A percentile compares a stretch with the other conserved stretches of the same genome.
phyloP scores from a whole-genome alignment of 2,888 invertebrate species.

The Cryptocheilus praepositus region DNA sequence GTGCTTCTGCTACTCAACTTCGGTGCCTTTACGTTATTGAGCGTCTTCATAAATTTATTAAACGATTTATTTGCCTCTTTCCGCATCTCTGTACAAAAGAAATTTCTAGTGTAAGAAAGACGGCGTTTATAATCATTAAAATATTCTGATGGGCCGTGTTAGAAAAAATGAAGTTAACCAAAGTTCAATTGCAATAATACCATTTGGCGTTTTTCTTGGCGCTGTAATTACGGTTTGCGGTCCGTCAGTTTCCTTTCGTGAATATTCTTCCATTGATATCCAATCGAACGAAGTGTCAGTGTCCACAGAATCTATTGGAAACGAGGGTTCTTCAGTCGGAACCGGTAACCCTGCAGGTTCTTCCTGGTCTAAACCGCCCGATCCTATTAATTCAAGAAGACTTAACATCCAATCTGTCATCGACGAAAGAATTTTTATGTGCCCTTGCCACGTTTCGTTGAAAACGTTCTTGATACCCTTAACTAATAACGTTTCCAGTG shows the following conservation, averaged over 20 bases:
- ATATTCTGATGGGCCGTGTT: too few relatives aligned
- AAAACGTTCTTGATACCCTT: slow-evolving; percentile 29
- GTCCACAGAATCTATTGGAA: too few relatives aligned
- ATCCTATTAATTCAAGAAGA: slow-evolving; percentile 29
- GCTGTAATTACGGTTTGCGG: too few relatives aligned
- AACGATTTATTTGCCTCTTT: slow-evolving; percentile 31
- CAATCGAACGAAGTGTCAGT: too few relatives aligned
- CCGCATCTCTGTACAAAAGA: slow-evolving; percentile 23
- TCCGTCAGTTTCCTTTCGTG: too few relatives aligned
- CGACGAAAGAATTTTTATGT: slow-evolving; percentile 25
- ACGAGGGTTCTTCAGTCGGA: neutral
- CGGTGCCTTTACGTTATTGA: slow-evolving; percentile 41
- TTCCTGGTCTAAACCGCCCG: neutral
- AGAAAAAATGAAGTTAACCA: too few relatives aligned
- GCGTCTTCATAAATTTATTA: slow-evolving; percentile 43
- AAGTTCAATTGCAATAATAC: too few relatives aligned
- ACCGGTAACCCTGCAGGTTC: neutral
- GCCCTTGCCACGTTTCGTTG: slow-evolving; percentile 38
- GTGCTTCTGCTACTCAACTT: slow-evolving; percentile 32
- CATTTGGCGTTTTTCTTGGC: too few relatives aligned
- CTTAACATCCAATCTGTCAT: slow-evolving; percentile 40
- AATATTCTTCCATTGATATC: too few relatives aligned
- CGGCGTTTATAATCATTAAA: too few relatives aligned
- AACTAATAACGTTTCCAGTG: slow-evolving; percentile 42
- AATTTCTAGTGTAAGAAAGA: too few relatives aligned